Evolutionary conservation across 1,140 invertebrate species (phyloP).

Genomic region (Diorhabda carinulata): DNA sequence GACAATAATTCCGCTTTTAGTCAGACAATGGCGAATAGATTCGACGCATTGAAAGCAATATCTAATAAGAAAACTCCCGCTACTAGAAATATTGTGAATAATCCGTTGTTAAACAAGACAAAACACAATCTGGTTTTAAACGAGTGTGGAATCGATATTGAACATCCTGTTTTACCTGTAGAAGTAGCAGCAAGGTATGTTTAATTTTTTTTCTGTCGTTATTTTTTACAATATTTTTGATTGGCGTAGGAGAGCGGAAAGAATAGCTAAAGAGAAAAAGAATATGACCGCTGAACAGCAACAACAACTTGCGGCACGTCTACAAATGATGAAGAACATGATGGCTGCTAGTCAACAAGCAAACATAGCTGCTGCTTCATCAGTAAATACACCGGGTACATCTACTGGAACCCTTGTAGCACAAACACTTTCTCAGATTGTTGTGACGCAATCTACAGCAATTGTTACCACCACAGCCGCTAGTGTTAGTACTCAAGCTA

Average conservation of each 20-base stretch:
- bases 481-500: conserved; percentile 37
- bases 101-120: conserved; percentile 70
- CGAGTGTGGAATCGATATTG: conserved; percentile 82
- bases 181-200: conserved; percentile 69
- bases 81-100: conserved; percentile 66
- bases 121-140: conserved; percentile 79
- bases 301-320: conserved; percentile 21
- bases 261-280: conserved; percentile 76
- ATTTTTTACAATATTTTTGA: not conserved
- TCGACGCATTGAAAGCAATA: conserved; percentile 71
- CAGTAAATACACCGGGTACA: conserved; percentile 5
- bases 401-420: conserved; percentile 11
- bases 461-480: conserved; percentile 47
- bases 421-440: conserved; percentile 15
- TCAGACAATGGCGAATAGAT: conserved; percentile 64
- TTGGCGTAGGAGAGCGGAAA: conserved; percentile 66
- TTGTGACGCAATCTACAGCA: conserved; percentile 25
- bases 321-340: conserved; percentile 43
- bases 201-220: not conserved
- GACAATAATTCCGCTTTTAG: conserved; percentile 80
- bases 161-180: conserved; percentile 76
- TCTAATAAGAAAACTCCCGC: conserved; percentile 56
- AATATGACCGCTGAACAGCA: conserved; percentile 46
- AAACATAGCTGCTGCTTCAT: conserved; percentile 22
- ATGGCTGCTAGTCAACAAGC: conserved; percentile 32